Conservation (phyloP, 2,113 vertebrate species). For the Macheiramphus alcinus region DNA sequence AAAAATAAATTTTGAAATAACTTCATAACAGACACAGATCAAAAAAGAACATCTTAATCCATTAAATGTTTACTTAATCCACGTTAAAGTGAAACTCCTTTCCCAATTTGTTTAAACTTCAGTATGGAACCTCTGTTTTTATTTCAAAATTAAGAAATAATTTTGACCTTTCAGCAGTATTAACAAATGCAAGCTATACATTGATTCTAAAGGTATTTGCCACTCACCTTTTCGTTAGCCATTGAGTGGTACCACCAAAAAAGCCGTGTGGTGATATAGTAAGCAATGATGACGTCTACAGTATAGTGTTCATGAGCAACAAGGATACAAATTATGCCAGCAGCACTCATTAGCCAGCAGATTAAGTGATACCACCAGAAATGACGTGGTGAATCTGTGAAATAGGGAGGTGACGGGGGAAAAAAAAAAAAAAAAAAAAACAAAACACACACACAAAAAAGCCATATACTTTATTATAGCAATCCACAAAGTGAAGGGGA, state of each 20-base stretch:
- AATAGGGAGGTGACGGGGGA: background rate
- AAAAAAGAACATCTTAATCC: background rate
- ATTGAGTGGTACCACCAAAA: constrained; percentile 99
- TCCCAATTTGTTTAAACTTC: background rate
- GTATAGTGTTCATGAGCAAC: constrained; percentile 97
- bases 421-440: too few relatives aligned
- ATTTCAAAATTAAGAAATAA: background rate
- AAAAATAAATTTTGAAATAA: background rate
- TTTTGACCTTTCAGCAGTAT: background rate
- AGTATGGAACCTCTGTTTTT: background rate
- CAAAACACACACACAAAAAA: background rate
- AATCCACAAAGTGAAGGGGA: background rate
- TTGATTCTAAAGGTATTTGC: background rate
- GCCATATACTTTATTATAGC: background rate
- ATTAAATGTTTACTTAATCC: background rate
- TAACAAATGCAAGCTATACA: background rate
- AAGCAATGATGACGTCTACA: constrained; percentile 91
- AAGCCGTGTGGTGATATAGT: constrained; percentile 93
- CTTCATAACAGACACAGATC: background rate
- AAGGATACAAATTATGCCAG: constrained; percentile 90
- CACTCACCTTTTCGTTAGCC: constrained; percentile 91
- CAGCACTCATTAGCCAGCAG: constrained; percentile 92
- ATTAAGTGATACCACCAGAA: constrained; percentile 98
- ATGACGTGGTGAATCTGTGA: constrained; percentile 89
- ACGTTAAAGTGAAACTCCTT: background rate